These are phyloP conservation scores for Picus viridis DNA, from an alignment of 2,797 vertebrate species.

Conservation along the genomic window DNA sequence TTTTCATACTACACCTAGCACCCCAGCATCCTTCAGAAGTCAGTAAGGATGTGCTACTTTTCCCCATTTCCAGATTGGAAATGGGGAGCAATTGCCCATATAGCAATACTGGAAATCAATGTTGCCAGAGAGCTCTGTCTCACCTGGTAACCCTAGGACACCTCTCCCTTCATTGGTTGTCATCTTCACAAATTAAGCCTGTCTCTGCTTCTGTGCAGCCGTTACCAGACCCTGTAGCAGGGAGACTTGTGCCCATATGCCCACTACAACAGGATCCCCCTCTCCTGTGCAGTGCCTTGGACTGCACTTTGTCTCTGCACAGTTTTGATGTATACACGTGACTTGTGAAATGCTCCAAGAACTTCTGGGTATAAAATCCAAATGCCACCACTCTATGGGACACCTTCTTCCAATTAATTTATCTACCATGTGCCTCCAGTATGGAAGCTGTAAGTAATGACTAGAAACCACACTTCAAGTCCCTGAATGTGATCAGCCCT, in stretches of 20 bases:
- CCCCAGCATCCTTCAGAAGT: background rate
- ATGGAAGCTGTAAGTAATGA: background rate
- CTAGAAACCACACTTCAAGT: background rate
- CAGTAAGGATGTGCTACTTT: background rate
- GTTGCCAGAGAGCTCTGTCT: rapidly evolving
- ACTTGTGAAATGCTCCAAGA: background rate
- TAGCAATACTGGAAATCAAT: background rate
- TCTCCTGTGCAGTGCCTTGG: background rate
- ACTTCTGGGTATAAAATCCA: background rate
- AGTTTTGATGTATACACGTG: rapidly evolving
- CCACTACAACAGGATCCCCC: background rate
- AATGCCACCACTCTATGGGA: background rate
- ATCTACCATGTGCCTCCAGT: background rate
- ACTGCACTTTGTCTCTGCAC: background rate
- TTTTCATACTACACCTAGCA: background rate
- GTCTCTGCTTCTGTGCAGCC: background rate
- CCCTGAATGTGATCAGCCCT: background rate
- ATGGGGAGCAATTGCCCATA: rapidly evolving
- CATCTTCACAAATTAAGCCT: background rate
- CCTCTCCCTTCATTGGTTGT: background rate
- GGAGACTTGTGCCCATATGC: background rate
- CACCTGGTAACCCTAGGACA: background rate
- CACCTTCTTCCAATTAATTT: background rate
- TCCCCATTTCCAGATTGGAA: background rate
- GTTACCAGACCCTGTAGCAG: background rate